Percentiles rank a stretch among this genome's conserved stretches.
These are phyloP conservation scores for Orthonychiurus folsomi DNA, from an alignment of 2,888 invertebrate species.

Conservation along the genomic window DNA sequence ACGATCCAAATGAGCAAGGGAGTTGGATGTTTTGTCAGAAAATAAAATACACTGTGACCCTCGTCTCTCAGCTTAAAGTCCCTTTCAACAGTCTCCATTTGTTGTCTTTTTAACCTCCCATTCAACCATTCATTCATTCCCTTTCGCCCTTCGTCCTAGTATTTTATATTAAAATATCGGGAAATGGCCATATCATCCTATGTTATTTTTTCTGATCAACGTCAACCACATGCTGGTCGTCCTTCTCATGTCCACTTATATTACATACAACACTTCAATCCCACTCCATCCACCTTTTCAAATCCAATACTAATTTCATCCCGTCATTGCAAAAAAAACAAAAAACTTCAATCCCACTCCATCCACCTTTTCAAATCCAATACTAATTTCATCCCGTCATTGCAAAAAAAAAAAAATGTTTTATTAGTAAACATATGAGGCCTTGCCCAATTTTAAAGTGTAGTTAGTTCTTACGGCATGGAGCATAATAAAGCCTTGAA, in stretches of 20 bases:
- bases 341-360: not conserved
- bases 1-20: not conserved
- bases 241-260: not conserved
- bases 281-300: too few relatives aligned
- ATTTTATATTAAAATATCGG: not conserved
- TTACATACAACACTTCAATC: not conserved
- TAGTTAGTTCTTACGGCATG: too few relatives aligned
- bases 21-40: not conserved
- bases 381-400: too few relatives aligned
- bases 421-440: too few relatives aligned
- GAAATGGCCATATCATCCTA: slow-evolving; percentile 7
- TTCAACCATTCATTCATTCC: too few relatives aligned
- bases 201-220: slow-evolving; percentile 30
- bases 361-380: too few relatives aligned
- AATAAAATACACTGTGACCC: not conserved
- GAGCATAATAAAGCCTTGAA: too few relatives aligned
- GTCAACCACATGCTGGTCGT: slow-evolving; percentile 28
- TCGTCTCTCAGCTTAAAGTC: not conserved
- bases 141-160: not conserved
- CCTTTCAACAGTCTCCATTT: not conserved
- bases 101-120: not conserved
- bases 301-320: too few relatives aligned
- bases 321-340: too few relatives aligned
- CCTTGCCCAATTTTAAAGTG: too few relatives aligned
- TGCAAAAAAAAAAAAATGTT: not conserved